These are phyloP conservation scores for Chaetodon trifasciatus DNA, from an alignment of 2,797 vertebrate genomes.

Conservation along the genomic window DNA sequence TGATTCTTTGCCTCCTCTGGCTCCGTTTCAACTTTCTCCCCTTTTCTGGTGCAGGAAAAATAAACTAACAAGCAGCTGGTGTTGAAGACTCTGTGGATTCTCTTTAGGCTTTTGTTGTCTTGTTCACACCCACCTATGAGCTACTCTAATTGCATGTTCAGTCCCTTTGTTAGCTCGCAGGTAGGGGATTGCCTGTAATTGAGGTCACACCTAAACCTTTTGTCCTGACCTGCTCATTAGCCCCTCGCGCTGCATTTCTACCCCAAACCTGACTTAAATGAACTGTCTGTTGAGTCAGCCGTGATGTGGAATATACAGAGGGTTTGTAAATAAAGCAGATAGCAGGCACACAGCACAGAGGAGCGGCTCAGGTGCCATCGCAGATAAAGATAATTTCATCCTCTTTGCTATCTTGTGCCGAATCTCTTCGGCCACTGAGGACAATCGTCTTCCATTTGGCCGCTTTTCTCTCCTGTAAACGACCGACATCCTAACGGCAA, in stretches of 20 bases:
- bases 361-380: constrained; percentile 30
- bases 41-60: constrained; percentile 63
- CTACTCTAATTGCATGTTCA: constrained; percentile 76
- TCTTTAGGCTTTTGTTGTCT: constrained; percentile 77
- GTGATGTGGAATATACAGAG: constrained; percentile 13
- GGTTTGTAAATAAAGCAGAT: constrained; percentile 38
- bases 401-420: constrained; percentile 56
- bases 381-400: constrained; percentile 48
- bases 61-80: constrained; percentile 84
- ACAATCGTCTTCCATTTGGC: constrained; percentile 74
- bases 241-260: constrained; percentile 43
- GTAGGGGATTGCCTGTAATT: constrained; percentile 78
- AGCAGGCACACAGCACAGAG: constrained; percentile 4
- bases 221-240: constrained; percentile 78
- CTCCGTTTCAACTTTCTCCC: constrained; percentile 27
- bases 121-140: constrained; percentile 79
- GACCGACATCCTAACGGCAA: constrained; percentile 82
- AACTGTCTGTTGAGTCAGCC: neutral
- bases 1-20: neutral
- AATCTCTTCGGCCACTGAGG: constrained; percentile 58
- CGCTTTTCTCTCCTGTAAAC: constrained; percentile 76
- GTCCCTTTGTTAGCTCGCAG: constrained; percentile 79
- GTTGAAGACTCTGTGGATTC: constrained; percentile 75
- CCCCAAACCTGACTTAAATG: neutral
- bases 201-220: constrained; percentile 81